Evolutionary conservation across 2,797 vertebrate species (phyloP).

Genomic region (Babyrousa celebensis): DNA sequence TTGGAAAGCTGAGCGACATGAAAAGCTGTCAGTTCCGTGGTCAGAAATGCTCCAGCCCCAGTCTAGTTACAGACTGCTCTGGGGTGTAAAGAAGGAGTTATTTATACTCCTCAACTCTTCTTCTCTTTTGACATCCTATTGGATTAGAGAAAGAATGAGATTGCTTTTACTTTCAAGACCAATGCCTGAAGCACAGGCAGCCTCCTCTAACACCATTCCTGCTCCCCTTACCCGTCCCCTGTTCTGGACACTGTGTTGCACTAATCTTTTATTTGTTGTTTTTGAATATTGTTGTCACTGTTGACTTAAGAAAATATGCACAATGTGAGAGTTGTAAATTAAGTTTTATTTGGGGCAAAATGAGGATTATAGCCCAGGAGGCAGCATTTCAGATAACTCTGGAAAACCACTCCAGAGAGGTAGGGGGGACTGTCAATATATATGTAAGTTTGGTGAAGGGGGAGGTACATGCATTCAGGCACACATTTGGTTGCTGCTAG

Average conservation of each 20-base stretch:
- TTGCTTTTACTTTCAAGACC: neutral
- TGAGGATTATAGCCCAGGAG: too few relatives aligned
- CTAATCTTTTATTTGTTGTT: neutral
- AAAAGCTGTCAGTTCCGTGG: neutral
- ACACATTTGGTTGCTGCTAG: too few relatives aligned
- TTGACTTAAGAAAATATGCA: too few relatives aligned
- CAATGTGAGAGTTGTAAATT: too few relatives aligned
- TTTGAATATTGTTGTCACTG: conserved; percentile 39
- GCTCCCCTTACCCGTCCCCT: neutral
- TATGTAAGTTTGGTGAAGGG: too few relatives aligned
- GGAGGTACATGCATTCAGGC: too few relatives aligned
- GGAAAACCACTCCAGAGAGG: too few relatives aligned
- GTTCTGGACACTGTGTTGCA: neutral
- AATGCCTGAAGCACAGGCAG: neutral
- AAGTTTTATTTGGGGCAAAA: too few relatives aligned
- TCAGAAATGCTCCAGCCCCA: neutral
- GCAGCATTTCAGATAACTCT: too few relatives aligned
- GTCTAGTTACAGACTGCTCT: neutral
- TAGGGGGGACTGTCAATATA: too few relatives aligned
- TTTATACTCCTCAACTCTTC: neutral
- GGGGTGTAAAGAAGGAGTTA: neutral
- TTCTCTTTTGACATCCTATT: neutral
- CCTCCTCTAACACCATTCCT: neutral
- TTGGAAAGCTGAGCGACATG: conserved; percentile 1
- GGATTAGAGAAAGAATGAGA: neutral